phyloP scores from a whole-genome alignment of 2,888 invertebrate species.

The Torymus auratus region DNA sequence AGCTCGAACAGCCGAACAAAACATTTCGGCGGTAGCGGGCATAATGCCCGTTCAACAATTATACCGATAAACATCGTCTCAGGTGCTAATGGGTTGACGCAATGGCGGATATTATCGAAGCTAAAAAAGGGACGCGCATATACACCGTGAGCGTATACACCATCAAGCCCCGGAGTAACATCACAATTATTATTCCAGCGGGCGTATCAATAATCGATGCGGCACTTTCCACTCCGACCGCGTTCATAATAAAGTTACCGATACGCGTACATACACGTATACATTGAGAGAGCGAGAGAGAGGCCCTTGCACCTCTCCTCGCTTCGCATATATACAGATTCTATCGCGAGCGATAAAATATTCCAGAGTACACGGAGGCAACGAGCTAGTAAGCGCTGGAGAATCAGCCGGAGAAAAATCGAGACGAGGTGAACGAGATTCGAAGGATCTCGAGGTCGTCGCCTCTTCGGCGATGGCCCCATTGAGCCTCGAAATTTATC shows the following conservation, averaged over 20 bases:
- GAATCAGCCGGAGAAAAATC: background rate
- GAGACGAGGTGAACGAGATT: slow-evolving; percentile 2
- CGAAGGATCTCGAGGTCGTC: background rate
- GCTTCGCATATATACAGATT: slow-evolving; percentile 22
- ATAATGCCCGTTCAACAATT: background rate
- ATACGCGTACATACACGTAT: background rate
- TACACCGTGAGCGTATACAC: too few species aligned
- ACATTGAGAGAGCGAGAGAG: too few species aligned
- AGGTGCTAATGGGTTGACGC: slow-evolving; percentile 4
- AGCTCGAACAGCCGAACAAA: too few species aligned
- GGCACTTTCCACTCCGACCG: background rate
- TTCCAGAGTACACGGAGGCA: slow-evolving; percentile 17
- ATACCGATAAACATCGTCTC: background rate
- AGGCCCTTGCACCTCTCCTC: too few species aligned
- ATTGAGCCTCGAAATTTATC: background rate
- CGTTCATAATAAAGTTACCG: slow-evolving; percentile 35
- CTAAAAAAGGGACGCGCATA: too few species aligned
- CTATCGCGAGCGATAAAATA: slow-evolving; percentile 38
- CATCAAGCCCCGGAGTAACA: slow-evolving; percentile 25
- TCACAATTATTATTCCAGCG: slow-evolving; percentile 37
- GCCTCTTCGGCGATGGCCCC: too few species aligned
- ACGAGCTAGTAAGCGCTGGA: background rate
- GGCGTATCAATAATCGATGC: slow-evolving; percentile 40
- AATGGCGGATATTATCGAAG: background rate
- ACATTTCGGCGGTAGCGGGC: too few species aligned